phyloP scores from a whole-genome alignment of 2,113 vertebrate genomes.

The Gila orcuttii region DNA sequence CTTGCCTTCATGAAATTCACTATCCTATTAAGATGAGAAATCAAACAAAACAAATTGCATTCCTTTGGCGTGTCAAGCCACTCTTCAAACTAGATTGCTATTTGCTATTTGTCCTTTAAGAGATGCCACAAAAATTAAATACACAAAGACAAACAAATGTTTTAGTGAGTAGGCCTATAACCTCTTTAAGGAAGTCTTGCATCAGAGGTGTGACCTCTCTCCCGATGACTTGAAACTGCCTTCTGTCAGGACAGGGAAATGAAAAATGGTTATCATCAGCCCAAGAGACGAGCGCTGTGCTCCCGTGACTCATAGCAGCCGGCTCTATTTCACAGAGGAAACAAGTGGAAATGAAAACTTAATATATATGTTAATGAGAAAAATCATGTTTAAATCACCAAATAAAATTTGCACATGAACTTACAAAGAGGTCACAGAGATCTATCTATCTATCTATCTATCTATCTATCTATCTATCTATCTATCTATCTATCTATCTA shows the following conservation, averaged over 20 bases:
- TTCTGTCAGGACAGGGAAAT: constrained; percentile 26
- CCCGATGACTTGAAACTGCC: background rate
- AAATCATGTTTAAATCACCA: constrained; percentile 10
- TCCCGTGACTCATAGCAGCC: constrained; percentile 26
- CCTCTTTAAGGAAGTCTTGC: constrained; percentile 17
- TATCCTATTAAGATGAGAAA: background rate
- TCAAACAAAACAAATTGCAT: constrained; percentile 7
- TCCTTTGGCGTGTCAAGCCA: background rate
- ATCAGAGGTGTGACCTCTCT: constrained; percentile 4
- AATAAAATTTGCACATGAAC: constrained; percentile 7
- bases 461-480: constrained; percentile 22
- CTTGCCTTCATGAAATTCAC: background rate
- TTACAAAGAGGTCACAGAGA: constrained; percentile 5
- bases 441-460: background rate
- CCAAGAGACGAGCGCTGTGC: constrained; percentile 29
- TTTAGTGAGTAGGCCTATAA: background rate
- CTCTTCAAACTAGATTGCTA: background rate
- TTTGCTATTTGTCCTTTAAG: background rate
- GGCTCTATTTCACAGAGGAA: constrained; percentile 44
- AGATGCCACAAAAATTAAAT: background rate
- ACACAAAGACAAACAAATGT: constrained; percentile 5
- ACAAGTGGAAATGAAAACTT: constrained; percentile 43
- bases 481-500: constrained; percentile 19
- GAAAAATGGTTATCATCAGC: constrained; percentile 44
- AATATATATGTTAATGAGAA: constrained; percentile 62